Evolutionary conservation across 2,888 invertebrate genomes (phyloP).

Genomic region (Dyspetes luteomarginatus): DNA sequence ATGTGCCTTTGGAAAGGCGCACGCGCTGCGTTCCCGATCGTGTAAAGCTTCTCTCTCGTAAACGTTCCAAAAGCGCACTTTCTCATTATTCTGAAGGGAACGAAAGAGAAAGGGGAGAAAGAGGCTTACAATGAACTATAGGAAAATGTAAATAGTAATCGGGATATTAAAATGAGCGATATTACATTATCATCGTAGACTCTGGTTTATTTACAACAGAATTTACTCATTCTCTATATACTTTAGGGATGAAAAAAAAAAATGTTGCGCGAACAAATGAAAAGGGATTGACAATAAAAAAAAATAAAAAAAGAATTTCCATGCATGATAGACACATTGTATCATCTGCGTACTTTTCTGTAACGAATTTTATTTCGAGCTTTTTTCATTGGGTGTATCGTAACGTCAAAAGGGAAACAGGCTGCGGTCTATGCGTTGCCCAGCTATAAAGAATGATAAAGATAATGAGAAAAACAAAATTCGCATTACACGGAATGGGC

Average conservation of each 20-base stretch:
- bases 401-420: neutral
- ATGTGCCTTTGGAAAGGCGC: constrained; percentile 30
- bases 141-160: constrained; percentile 17
- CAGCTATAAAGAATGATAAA: neutral
- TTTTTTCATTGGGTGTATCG: neutral
- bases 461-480: neutral
- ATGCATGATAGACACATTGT: too few relatives aligned
- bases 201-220: constrained; percentile 21
- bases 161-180: constrained; percentile 17
- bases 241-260: too few relatives aligned
- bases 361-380: neutral
- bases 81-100: neutral
- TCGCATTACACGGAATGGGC: constrained; percentile 20
- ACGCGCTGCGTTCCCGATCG: constrained; percentile 45
- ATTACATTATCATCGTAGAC: constrained; percentile 17
- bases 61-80: constrained; percentile 49
- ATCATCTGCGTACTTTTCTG: too few relatives aligned
- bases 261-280: too few relatives aligned
- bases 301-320: too few relatives aligned
- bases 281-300: too few relatives aligned
- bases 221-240: too few relatives aligned
- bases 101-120: neutral
- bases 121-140: constrained; percentile 51
- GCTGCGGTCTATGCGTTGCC: neutral
- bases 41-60: constrained; percentile 47